phyloP scores from a whole-genome alignment of 2,113 vertebrate species.

The Suricata suricatta region DNA sequence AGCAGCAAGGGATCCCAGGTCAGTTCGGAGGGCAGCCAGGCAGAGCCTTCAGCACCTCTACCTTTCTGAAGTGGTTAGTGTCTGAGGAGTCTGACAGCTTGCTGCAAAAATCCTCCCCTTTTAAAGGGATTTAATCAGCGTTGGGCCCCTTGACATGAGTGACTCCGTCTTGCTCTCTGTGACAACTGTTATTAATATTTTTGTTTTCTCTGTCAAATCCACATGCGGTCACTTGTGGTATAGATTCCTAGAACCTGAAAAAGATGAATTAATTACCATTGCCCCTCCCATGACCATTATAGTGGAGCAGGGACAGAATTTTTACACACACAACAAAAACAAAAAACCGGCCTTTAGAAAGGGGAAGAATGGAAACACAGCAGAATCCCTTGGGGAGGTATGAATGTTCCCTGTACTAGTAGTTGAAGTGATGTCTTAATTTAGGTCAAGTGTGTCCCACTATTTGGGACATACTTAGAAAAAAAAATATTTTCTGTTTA shows the following conservation, averaged over 20 bases:
- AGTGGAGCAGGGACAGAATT: background rate
- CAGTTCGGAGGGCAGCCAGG: too few species aligned
- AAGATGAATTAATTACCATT: background rate
- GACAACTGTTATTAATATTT: background rate
- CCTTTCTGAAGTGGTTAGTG: background rate
- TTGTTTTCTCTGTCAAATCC: background rate
- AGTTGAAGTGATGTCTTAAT: background rate
- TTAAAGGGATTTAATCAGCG: background rate
- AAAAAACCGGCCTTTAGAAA: background rate
- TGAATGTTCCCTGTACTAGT: background rate
- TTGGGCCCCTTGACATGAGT: background rate
- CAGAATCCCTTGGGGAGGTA: background rate
- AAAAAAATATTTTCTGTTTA: background rate
- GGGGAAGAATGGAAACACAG: background rate
- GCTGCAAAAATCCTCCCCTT: background rate
- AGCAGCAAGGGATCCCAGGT: background rate
- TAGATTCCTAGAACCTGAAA: background rate
- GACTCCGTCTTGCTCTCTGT: background rate
- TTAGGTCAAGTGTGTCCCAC: background rate
- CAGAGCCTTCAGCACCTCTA: background rate
- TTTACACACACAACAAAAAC: background rate
- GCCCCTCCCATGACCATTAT: too few species aligned
- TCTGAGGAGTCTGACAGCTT: background rate
- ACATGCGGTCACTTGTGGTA: background rate
- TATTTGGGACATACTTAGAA: background rate